A percentile compares a stretch with the other conserved stretches of the same genome.
Evolutionary conservation across 2,113 vertebrate species (phyloP).

Genomic region (Grus americana): DNA sequence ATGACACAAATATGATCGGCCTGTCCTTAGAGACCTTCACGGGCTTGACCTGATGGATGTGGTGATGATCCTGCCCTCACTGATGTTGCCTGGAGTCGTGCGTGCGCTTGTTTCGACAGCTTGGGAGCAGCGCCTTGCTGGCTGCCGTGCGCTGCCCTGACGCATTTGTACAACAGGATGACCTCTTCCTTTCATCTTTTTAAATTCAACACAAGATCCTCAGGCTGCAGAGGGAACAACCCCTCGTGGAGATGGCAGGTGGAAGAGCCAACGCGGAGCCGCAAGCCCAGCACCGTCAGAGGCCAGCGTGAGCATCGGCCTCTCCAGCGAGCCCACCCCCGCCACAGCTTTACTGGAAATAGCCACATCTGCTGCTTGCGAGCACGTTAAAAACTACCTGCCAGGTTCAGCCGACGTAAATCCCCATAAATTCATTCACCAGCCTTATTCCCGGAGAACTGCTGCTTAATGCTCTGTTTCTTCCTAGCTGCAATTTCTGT

Average conservation of each 20-base stretch:
- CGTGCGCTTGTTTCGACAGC: accelerated
- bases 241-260: background rate
- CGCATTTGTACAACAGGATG: accelerated
- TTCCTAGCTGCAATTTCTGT: background rate
- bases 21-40: background rate
- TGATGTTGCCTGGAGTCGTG: background rate
- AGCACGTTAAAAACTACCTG: background rate
- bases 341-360: background rate
- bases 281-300: background rate
- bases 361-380: background rate
- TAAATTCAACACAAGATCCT: background rate
- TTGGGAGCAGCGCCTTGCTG: background rate
- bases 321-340: background rate
- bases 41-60: background rate
- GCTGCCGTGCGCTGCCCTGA: background rate
- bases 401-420: background rate
- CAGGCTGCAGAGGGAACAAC: background rate
- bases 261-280: background rate
- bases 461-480: background rate
- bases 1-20: background rate
- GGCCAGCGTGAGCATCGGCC: background rate
- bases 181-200: background rate
- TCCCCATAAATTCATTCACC: background rate
- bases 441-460: background rate
- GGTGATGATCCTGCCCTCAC: background rate